These are phyloP conservation scores for Pycnonotus jocosus DNA, from an alignment of 2,113 vertebrate species.

Conservation along the genomic window DNA sequence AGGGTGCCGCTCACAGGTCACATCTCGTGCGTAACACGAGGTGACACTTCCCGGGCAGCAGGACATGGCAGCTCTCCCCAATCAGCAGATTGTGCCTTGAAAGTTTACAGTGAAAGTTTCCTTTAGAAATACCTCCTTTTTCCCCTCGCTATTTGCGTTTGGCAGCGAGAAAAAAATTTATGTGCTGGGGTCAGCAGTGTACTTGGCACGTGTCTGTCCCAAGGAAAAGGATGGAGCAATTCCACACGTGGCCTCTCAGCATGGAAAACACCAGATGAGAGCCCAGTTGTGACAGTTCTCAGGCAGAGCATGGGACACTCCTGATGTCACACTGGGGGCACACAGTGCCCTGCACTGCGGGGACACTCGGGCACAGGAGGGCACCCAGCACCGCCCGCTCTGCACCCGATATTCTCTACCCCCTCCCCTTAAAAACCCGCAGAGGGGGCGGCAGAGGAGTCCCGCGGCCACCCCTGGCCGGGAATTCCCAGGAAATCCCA, in stretches of 20 bases:
- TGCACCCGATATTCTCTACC: rapidly evolving
- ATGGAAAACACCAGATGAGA: neutral
- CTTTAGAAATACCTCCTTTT: constrained; percentile 10
- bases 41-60: neutral
- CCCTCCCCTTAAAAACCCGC: neutral
- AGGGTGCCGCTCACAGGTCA: neutral
- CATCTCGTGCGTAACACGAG: constrained; percentile 15
- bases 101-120: constrained; percentile 30
- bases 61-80: neutral
- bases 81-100: neutral
- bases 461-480: rapidly evolving
- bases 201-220: neutral
- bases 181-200: neutral
- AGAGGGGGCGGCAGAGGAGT: neutral
- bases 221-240: neutral
- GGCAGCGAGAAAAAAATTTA: neutral
- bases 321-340: no score
- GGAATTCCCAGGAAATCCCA: neutral
- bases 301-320: neutral
- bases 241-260: neutral
- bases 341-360: no score
- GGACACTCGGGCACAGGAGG: neutral
- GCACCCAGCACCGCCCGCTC: neutral
- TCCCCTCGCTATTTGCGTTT: neutral
- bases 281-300: neutral